Conservation (phyloP, 2,113 vertebrate genomes). For the Ranitomeya imitator region DNA sequence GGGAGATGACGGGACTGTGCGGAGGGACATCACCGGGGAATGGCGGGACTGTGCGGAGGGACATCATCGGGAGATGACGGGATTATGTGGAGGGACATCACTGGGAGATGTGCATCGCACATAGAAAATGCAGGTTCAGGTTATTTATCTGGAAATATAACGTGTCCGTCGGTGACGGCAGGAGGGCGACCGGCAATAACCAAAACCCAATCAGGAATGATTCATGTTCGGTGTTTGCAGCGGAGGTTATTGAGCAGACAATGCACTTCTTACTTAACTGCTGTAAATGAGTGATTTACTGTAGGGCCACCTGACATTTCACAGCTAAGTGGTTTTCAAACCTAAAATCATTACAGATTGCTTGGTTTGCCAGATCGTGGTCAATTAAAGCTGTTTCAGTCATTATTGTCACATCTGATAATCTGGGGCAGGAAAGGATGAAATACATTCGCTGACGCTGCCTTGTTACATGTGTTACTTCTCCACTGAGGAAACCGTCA, state of each 20-base stretch:
- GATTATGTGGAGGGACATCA: no score
- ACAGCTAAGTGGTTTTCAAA: conserved; percentile 32
- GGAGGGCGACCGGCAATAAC: background rate
- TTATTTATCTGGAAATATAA: background rate
- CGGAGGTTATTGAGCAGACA: conserved; percentile 1
- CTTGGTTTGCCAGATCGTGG: conserved; percentile 7
- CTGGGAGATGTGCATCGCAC: background rate
- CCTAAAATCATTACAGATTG: conserved; percentile 35
- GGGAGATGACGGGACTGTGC: no score
- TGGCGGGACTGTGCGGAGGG: no score
- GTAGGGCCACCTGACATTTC: conserved; percentile 33
- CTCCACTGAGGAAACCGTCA: background rate
- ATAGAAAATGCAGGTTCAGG: background rate
- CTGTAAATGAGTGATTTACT: conserved; percentile 46
- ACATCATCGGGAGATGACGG: no score
- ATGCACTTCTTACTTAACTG: conserved; percentile 21
- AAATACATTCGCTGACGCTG: background rate
- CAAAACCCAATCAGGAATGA: background rate
- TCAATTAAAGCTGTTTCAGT: conserved; percentile 7
- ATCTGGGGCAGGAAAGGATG: background rate
- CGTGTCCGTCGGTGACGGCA: background rate
- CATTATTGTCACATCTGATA: conserved; percentile 18
- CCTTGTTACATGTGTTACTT: background rate
- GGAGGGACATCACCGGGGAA: no score
- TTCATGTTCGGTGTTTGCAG: background rate